Evolutionary conservation across 2,113 vertebrate species (phyloP), one percentile per base, ranked within the genome.

Genomic region (Notarius quadriscutis): DNA sequence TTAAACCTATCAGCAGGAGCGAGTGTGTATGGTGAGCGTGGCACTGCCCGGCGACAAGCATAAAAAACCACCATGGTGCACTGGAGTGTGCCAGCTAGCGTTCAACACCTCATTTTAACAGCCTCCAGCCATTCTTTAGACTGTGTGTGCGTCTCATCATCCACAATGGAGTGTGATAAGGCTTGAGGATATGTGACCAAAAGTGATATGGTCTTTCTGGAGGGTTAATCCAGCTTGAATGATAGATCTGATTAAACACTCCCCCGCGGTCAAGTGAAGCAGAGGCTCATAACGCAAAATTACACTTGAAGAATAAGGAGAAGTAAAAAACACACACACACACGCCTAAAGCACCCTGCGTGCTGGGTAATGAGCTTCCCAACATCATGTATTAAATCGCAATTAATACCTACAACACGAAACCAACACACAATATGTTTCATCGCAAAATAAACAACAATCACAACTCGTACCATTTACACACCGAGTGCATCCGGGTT

Each of bases 171-270:
- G 89, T 88, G 84, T 90, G 90, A 92, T 91, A 89, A 87, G 88
- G 88, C 77, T 84, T 78, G 89, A 87, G 85, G 88, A 91, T 30
- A 30, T 30, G 30, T 30, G 87, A 87, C 86, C 87, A 87, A 84
- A 87, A 86, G 89, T 88, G 89, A 91, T 86, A 62, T 63, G 82
- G 84, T 89, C 89, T 90, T 83, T 88, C 89, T 88, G 65, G 82
- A 88, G 90, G 89, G 87, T 81, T 90, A 87, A 90, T 91, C 91
- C 88, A 83, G 89, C 88, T 88, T 87, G 86, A 91, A 87, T 74
- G 89, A 87, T 87, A 88, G 81, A 91, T 89, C 89, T 84, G 90
- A 91, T 90, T 89, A 89, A 88, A 88, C 88, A 90, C 83, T 83
- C 90, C 88, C 87, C 84, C 60, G 84, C 78, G 83, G 84, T 87